Base-by-base conservation (phyloP, 2,888 invertebrate genomes). In the Lamellibrachia satsuma region DNA sequence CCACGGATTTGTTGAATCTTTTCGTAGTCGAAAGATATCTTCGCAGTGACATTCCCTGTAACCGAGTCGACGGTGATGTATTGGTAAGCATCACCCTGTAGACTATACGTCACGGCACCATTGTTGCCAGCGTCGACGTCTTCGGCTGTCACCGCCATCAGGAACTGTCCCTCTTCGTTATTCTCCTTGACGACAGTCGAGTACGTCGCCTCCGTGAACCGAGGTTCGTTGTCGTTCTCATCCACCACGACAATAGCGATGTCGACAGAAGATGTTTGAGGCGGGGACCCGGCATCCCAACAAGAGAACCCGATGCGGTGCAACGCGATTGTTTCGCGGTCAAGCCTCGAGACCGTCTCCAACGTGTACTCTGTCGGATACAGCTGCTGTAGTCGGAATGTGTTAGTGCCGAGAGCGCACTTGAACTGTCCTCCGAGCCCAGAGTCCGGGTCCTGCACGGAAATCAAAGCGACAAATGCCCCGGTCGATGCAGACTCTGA, bases 201-300 rank as follows among this genome's bases (percentile, higher is more conserved):
- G 52, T 92, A 92, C 57, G 52, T 11, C 27, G 90, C 27, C 11
- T 60, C 11, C 27, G 52, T n/a, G 57, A 93, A 93, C 9, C 55
- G 8, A 7, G 93, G 93, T 1, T 51, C 51, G 55, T 92, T 93
- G 91, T 93, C 93, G 57, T 93, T 92, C 22, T 91, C 91, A 52
- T 93, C 93, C 51, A 90, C 11, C 52, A 93, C 91, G 52, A 39
- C 52, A 9, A 92, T 55, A n/a, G 51, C 15, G 52, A 93, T 51
- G 15, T 60, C 90, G 11, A 22, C 52, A 8, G 90, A 27, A 39
- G 51, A 57, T 9, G 92, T 90, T 27, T 91, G 91, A 8, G 7
- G 52, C n/a, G 92, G 75, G 7, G 90, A 15, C n/a, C 93, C 93
- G 9, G 57, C 9, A 52, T 93, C 93, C 7, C 51, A 22, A 92